phyloP scores from a whole-genome alignment of 2,113 vertebrate species.

The Syngnathus scovelli region DNA sequence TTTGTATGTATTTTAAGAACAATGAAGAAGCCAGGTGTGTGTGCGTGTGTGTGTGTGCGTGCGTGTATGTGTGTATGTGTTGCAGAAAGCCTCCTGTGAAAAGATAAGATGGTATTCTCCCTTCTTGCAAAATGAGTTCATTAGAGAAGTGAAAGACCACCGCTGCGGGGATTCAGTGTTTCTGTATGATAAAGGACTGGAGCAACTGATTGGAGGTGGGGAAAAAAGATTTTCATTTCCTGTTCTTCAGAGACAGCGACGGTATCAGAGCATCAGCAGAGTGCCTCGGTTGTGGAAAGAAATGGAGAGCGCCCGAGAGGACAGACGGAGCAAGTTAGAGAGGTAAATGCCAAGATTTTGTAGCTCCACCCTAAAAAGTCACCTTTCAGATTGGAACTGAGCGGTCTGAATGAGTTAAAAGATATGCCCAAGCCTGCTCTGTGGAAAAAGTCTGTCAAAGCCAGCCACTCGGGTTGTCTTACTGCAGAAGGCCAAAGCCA shows the following conservation, averaged over 20 bases:
- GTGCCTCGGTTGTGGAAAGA: slow-evolving; percentile 24
- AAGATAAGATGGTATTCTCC: slow-evolving; percentile 65
- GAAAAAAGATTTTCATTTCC: slow-evolving; percentile 64
- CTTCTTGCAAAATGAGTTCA: slow-evolving; percentile 63
- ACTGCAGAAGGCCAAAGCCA: not conserved
- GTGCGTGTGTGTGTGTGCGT: slow-evolving; percentile 3
- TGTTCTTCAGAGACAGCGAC: slow-evolving; percentile 58
- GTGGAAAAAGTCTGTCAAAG: slow-evolving; percentile 23
- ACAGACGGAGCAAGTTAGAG: slow-evolving; percentile 26
- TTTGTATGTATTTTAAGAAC: slow-evolving; percentile 42
- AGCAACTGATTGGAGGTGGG: slow-evolving; percentile 31
- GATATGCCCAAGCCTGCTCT: slow-evolving; percentile 47
- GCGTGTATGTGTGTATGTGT: slow-evolving; percentile 2
- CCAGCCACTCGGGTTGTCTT: slow-evolving; percentile 12
- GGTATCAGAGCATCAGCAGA: slow-evolving; percentile 53
- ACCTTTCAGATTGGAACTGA: slow-evolving; percentile 26
- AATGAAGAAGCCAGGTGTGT: slow-evolving; percentile 14
- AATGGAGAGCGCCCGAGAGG: slow-evolving; percentile 25
- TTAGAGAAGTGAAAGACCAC: slow-evolving; percentile 50
- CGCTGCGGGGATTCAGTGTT: slow-evolving; percentile 37
- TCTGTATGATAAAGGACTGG: slow-evolving; percentile 54
- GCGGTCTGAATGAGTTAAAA: slow-evolving; percentile 32
- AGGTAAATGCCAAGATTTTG: slow-evolving; percentile 61
- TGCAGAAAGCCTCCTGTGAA: slow-evolving; percentile 26
- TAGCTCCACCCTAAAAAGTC: slow-evolving; percentile 7